These are phyloP conservation scores for Artemia sinica DNA, from an alignment of 2,888 invertebrate species.

Conservation along the genomic window DNA sequence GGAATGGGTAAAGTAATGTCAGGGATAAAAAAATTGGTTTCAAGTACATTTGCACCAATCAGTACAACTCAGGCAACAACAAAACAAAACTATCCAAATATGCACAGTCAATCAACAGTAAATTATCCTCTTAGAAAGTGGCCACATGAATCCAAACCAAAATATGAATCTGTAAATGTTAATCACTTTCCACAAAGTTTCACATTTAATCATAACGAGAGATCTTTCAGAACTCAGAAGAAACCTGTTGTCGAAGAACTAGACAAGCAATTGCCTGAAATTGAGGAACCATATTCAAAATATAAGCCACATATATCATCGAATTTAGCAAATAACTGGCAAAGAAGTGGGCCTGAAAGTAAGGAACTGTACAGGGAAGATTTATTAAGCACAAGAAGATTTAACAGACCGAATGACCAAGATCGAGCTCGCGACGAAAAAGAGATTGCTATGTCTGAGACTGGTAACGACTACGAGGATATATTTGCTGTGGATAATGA, in stretches of 20 bases:
- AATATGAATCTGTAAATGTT: not conserved
- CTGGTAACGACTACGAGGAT: not conserved
- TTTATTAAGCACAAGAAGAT: no score
- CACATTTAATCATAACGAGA: not conserved
- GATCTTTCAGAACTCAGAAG: not conserved
- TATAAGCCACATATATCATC: not conserved
- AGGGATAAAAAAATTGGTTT: constrained; percentile 8
- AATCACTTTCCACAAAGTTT: not conserved
- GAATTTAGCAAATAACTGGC: not conserved
- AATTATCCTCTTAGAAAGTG: not conserved
- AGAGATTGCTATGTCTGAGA: not conserved
- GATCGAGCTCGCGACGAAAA: no score
- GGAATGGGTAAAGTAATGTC: not conserved
- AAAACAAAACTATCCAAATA: not conserved
- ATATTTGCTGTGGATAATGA: not conserved
- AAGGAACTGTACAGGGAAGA: not conserved
- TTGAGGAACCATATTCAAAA: not conserved
- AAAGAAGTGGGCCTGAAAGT: not conserved
- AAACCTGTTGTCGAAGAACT: not conserved
- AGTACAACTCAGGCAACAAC: constrained; percentile 2
- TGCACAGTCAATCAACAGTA: not conserved
- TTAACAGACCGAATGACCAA: no score
- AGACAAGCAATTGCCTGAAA: not conserved
- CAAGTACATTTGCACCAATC: constrained; percentile 5
- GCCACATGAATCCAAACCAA: not conserved